Evolutionary conservation across 2,797 vertebrate genomes (phyloP).

Genomic region (Enoplosus armatus): DNA sequence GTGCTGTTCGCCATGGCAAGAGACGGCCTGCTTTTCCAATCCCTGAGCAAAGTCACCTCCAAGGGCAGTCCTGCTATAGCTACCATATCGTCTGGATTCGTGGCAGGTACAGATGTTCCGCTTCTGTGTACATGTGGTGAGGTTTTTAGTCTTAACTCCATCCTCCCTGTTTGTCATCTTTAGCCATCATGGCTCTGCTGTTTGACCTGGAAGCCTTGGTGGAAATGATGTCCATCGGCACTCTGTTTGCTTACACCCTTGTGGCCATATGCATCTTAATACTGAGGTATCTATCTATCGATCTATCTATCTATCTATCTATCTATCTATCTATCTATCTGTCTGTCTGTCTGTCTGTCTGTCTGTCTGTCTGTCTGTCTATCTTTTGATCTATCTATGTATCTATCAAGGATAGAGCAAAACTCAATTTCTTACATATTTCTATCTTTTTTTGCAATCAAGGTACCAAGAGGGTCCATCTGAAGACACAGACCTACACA

Average conservation of each 20-base stretch:
- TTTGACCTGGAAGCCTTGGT: conserved; percentile 91
- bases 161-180: conserved; percentile 15
- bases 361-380: no score
- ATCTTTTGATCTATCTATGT: no score
- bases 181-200: conserved; percentile 90
- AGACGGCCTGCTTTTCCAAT: conserved; percentile 90
- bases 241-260: conserved; percentile 90
- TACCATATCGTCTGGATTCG: conserved; percentile 85
- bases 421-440: background rate
- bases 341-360: no score
- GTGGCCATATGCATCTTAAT: conserved; percentile 91
- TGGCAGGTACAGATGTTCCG: conserved; percentile 85
- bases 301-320: no score
- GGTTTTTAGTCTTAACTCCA: conserved; percentile 3
- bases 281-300: no score
- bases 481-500: conserved; percentile 59
- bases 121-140: background rate
- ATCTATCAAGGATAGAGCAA: no score
- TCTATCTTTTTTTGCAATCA: conserved; percentile 25
- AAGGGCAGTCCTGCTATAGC: conserved; percentile 89
- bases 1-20: conserved; percentile 93
- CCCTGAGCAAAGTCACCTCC: conserved; percentile 84
- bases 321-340: no score
- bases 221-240: conserved; percentile 91
- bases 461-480: conserved; percentile 82